Base-by-base conservation (phyloP, 2,888 invertebrate genomes). In the Nysson spinosus region DNA sequence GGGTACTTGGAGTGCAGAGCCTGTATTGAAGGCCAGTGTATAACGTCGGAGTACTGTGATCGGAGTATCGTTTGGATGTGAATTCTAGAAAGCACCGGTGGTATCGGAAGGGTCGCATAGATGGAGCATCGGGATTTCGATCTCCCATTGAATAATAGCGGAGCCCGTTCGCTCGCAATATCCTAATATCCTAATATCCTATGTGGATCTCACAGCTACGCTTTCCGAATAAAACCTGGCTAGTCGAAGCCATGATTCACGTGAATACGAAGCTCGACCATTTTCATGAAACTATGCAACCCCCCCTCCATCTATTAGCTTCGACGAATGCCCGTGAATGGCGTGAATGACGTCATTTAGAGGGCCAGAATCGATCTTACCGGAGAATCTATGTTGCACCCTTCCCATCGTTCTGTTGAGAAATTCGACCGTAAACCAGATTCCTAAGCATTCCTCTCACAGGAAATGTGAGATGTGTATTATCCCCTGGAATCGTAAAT, bases 181-280 rank as follows among this genome's bases (percentile, higher is more conserved):
- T 61, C 55, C 61, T 51, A 70, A 71, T 70, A 62, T 58, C 62
- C 55, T 70, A 70, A 71, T 66, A 61, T 58, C 57, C 57, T 56
- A 52, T 49, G 51, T 43, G 14, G 49, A 50, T 40, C 49, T 47
- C 12, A 14, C 30, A 56, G 56, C 30, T 28, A 39, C 16, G 9
- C 26, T 24, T 52, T 9, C 26, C 26, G 52, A 28, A 50, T 55
- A 57, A 63, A 69, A 57, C 52, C 58, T 34, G 7, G 4, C 49
- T 19, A 34, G 17, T 42, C 11, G 46, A 44, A 37, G 26, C 40
- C 16, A 19, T n/a, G 51, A 24, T 57, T 49, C 20, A 43, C 57
- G 52, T 22, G 54, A 49, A 64, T 54, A 19, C 34, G 30, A 44
- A 43, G n/a, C 34, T 34, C 19, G 22, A 28, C 34, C 28, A 34